phyloP scores from a whole-genome alignment of 2,888 invertebrate genomes.

The Cecidostiba fungosa region DNA sequence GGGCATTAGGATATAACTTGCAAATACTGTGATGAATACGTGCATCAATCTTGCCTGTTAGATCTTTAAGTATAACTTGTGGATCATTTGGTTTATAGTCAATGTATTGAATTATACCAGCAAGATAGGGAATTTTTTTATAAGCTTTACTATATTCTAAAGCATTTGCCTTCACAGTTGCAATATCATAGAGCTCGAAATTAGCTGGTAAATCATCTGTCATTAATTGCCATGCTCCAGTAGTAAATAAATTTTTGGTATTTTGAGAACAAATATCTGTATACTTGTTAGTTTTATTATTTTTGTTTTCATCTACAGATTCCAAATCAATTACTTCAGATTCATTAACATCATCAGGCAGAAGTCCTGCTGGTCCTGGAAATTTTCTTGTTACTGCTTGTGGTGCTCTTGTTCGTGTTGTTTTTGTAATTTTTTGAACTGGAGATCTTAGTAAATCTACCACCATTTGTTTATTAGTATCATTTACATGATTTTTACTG shows the following conservation, averaged over 20 bases:
- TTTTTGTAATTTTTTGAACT: constrained; percentile 49
- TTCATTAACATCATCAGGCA: constrained; percentile 73
- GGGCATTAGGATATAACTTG: constrained; percentile 74
- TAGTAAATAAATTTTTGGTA: constrained; percentile 73
- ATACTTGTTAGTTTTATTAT: constrained; percentile 59
- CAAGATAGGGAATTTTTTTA: constrained; percentile 75
- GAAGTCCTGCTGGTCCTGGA: constrained; percentile 81
- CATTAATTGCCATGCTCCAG: constrained; percentile 76
- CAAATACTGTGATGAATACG: constrained; percentile 79
- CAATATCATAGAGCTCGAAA: constrained; percentile 74
- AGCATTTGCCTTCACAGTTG: constrained; percentile 71
- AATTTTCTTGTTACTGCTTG: constrained; percentile 77
- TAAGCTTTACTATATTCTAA: constrained; percentile 66
- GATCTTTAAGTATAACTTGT: constrained; percentile 76
- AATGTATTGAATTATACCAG: constrained; percentile 75
- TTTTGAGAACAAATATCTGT: constrained; percentile 72
- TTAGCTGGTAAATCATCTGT: constrained; percentile 72
- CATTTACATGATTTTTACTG: constrained; percentile 23
- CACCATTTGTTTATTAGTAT: constrained; percentile 55
- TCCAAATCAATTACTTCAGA: constrained; percentile 48
- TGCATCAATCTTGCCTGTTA: constrained; percentile 79
- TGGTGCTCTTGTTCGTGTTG: constrained; percentile 47
- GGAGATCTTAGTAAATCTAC: constrained; percentile 49
- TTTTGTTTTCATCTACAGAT: constrained; percentile 56
- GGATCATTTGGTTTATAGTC: constrained; percentile 77